Evolutionary conservation across 1,140 invertebrate genomes (phyloP).

Genomic region (Ceratosolen fusciceps): DNA sequence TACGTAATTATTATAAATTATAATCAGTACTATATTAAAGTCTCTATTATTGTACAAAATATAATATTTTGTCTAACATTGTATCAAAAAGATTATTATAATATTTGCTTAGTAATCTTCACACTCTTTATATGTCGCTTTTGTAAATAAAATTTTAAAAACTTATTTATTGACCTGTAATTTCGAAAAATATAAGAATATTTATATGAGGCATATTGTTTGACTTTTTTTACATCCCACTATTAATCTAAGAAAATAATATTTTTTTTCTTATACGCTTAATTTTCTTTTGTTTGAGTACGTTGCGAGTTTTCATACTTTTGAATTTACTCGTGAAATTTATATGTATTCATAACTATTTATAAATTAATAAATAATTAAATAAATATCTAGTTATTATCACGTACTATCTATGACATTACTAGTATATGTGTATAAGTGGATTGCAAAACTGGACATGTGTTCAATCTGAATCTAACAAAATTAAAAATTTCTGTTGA

Average conservation of each 20-base stretch:
- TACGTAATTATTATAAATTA: neutral
- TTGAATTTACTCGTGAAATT: no score
- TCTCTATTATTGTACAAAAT: neutral
- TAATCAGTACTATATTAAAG: conserved; percentile 3
- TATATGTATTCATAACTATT: no score
- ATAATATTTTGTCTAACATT: conserved; percentile 30
- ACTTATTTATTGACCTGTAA: conserved; percentile 59
- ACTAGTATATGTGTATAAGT: no score
- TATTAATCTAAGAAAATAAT: neutral
- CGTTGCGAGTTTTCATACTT: no score
- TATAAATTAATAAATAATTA: neutral
- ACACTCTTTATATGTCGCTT: conserved; percentile 48
- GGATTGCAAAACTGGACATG: no score
- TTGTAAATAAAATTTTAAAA: conserved; percentile 54
- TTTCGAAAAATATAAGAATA: conserved; percentile 54
- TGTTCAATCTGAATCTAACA: no score
- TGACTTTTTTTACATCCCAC: conserved; percentile 1
- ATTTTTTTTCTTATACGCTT: neutral
- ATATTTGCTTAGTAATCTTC: conserved; percentile 26
- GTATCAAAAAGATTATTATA: conserved; percentile 17
- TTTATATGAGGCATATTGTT: conserved; percentile 52
- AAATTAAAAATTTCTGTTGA: no score
- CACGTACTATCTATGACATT: neutral
- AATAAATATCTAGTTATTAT: neutral
- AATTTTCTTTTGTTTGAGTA: no score